Conservation (phyloP, 1,140 invertebrate genomes). For the Popillia japonica region DNA sequence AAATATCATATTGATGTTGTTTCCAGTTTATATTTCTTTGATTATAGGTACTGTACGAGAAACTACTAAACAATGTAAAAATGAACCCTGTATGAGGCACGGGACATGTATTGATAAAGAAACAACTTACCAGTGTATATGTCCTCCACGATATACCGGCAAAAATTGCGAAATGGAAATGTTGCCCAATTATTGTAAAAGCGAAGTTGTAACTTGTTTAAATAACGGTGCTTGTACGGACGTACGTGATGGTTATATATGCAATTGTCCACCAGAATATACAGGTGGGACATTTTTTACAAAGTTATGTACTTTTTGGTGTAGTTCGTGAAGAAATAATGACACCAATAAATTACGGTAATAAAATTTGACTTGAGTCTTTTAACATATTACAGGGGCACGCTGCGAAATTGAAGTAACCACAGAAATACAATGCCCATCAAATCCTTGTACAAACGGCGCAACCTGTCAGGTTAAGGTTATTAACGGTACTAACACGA, state of each 20-base stretch:
- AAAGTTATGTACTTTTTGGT: too few relatives aligned
- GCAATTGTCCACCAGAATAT: slow-evolving; percentile 80
- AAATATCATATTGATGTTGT: too few relatives aligned
- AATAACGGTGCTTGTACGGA: slow-evolving; percentile 82
- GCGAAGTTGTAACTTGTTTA: slow-evolving; percentile 69
- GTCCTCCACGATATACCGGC: slow-evolving; percentile 79
- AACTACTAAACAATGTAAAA: too few relatives aligned
- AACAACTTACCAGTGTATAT: slow-evolving; percentile 81
- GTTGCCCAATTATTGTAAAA: slow-evolving; percentile 20
- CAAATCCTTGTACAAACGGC: slow-evolving; percentile 76
- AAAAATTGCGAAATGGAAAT: slow-evolving; percentile 81
- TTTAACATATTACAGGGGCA: slow-evolving; percentile 63
- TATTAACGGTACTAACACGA: slow-evolving; percentile 64
- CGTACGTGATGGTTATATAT: slow-evolving; percentile 81
- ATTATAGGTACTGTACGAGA: slow-evolving; percentile 29
- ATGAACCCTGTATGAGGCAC: slow-evolving; percentile 82
- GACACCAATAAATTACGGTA: too few relatives aligned
- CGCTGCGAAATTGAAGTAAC: slow-evolving; percentile 82
- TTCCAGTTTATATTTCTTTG: too few relatives aligned
- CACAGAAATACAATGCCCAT: slow-evolving; percentile 73
- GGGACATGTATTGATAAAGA: slow-evolving; percentile 78
- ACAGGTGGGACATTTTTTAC: too few relatives aligned
- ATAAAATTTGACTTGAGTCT: too few relatives aligned
- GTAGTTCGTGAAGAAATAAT: too few relatives aligned
- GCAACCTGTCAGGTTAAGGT: slow-evolving; percentile 69